These are phyloP conservation scores for Antigone vipio DNA, from an alignment of 2,113 vertebrate species.

Conservation along the genomic window DNA sequence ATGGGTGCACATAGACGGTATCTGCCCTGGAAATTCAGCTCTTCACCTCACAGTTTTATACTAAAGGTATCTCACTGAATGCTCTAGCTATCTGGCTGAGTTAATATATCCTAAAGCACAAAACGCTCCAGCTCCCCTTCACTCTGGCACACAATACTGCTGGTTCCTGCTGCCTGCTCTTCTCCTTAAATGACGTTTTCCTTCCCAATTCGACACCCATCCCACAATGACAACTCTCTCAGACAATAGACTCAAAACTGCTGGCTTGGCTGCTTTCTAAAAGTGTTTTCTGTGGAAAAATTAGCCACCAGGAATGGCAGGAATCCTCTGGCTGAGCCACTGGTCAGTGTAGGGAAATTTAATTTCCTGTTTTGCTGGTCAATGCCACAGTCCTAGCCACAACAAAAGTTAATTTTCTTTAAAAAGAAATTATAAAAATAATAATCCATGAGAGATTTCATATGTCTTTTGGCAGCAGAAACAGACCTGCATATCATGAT, in stretches of 20 bases:
- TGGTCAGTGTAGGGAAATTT: neutral
- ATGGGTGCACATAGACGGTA: neutral
- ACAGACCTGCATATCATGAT: neutral
- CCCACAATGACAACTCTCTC: neutral
- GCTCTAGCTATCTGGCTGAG: neutral
- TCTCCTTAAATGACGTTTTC: neutral
- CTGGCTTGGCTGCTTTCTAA: neutral
- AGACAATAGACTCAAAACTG: neutral
- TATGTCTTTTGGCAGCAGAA: neutral
- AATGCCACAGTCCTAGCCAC: neutral
- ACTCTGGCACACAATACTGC: neutral
- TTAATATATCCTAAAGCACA: neutral
- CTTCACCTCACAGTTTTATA: neutral
- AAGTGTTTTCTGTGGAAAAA: conserved; percentile 9
- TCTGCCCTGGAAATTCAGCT: neutral
- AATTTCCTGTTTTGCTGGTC: conserved; percentile 2
- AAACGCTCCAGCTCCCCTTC: neutral
- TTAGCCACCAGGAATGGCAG: neutral
- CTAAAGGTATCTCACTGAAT: neutral
- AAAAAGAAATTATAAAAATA: neutral
- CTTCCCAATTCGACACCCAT: neutral
- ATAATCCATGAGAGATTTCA: neutral
- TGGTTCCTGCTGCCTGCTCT: neutral
- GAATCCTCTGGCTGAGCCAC: neutral
- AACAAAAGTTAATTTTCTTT: neutral